Conservation (phyloP, 2,888 invertebrate species). For the Ormyrus nitidulus region DNA sequence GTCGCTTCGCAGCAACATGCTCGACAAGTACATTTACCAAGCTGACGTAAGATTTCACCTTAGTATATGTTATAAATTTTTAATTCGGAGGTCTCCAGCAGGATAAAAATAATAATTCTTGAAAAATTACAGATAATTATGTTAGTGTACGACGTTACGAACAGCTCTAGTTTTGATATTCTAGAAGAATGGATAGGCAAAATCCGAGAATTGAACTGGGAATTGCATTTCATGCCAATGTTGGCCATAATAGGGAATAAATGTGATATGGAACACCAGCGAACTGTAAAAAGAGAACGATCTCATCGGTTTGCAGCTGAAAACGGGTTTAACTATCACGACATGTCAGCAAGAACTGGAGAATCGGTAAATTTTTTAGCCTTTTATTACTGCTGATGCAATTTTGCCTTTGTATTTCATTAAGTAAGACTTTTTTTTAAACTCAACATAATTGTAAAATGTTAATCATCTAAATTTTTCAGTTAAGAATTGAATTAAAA, state of each 20-base stretch:
- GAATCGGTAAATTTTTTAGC: slow-evolving; percentile 79
- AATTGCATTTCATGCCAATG: slow-evolving; percentile 77
- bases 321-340: slow-evolving; percentile 79
- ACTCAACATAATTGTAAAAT: too few relatives aligned
- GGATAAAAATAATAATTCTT: background rate
- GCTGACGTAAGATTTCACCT: slow-evolving; percentile 79
- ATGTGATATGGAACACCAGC: slow-evolving; percentile 85
- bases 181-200: slow-evolving; percentile 83
- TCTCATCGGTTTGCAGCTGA: slow-evolving; percentile 82
- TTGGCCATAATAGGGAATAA: slow-evolving; percentile 84
- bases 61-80: background rate
- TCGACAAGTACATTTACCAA: slow-evolving; percentile 84
- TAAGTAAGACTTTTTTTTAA: too few relatives aligned
- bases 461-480: too few relatives aligned
- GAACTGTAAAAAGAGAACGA: slow-evolving; percentile 81
- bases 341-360: slow-evolving; percentile 84
- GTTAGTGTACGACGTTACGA: slow-evolving; percentile 90
- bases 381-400: too few relatives aligned
- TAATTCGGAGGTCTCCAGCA: too few relatives aligned
- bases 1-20: slow-evolving; percentile 85
- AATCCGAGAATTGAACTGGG: slow-evolving; percentile 76
- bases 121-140: slow-evolving; percentile 80
- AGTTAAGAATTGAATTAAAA: too few relatives aligned
- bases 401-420: too few relatives aligned
- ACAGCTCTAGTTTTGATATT: slow-evolving; percentile 86